Conservation (phyloP, 2,888 invertebrate genomes). For the Cantharis flavilabris region DNA sequence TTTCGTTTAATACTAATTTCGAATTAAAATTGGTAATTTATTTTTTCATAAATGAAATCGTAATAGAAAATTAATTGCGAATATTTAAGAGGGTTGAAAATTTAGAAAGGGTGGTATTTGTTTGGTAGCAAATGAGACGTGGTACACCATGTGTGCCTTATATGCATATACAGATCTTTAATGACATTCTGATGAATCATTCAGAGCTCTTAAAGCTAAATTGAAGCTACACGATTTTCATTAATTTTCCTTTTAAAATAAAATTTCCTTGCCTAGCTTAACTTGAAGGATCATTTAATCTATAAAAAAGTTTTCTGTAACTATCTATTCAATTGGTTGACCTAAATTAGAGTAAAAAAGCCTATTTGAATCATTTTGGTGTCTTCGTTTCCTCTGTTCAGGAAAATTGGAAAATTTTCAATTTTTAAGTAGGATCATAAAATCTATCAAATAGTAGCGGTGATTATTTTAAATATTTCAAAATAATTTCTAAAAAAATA, state of each 20-base stretch:
- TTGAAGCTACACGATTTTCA: slow-evolving; percentile 21
- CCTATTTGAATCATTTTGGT: no score
- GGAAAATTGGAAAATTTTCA: no score
- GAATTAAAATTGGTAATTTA: not conserved
- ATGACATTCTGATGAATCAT: slow-evolving; percentile 34
- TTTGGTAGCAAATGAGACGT: slow-evolving; percentile 19
- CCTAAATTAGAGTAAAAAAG: no score
- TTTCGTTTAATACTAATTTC: not conserved
- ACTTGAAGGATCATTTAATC: not conserved
- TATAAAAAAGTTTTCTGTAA: not conserved
- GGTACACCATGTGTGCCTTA: slow-evolving; percentile 30
- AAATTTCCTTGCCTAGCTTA: not conserved
- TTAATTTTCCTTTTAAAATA: slow-evolving; percentile 8
- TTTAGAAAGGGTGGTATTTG: slow-evolving; percentile 11
- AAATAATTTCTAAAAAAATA: no score
- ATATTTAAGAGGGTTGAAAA: slow-evolving; percentile 23
- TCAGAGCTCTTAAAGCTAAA: slow-evolving; percentile 23
- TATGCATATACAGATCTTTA: slow-evolving; percentile 29
- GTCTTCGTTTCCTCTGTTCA: no score
- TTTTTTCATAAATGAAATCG: slow-evolving; percentile 15
- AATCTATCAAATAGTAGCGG: no score
- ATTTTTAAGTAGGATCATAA: no score
- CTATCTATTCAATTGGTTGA: no score
- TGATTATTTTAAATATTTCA: no score
- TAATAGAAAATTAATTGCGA: slow-evolving; percentile 39